Evolutionary conservation across 2,797 vertebrate genomes (phyloP), one percentile per base, ranked within the genome.

Genomic region (Fringilla coelebs): DNA sequence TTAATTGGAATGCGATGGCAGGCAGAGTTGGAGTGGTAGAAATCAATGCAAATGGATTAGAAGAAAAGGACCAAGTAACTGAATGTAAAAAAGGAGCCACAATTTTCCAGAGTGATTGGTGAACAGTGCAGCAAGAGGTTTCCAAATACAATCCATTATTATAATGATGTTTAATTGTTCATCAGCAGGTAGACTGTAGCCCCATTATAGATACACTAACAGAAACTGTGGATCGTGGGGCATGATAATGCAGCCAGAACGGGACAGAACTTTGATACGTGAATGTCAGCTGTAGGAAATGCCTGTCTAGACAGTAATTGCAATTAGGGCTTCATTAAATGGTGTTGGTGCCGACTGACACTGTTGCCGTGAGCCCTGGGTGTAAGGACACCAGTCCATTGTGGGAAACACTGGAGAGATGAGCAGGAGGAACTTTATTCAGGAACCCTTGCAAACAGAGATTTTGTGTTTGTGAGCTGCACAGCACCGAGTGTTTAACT

Each of bases 11-110:
- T 90, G 95, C 96, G 95, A 95, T 89, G 88, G 67, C 78, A 95
- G 77, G 85, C 89, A 73, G 82, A 83, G 88, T 71, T 96, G 95
- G 94, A 94, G 83, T 88, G 90, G 95, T 65, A 96, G 88, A 96
- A 97, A 97, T 97, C 97, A 66, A 95, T 97, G 96, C 60, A 90
- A 96, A 94, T 94, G 86, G 95, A 95, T 97, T 95, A 89, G 93
- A 95, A 96, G 92, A 92, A 90, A 76, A 93, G 51, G 32, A 74
- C 89, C 52, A 51, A 96, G 94, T 92, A 93, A 92, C 74, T 28
- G 22, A 54, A 62, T 49, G 55, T 65, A 77, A 92, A 96, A 88
- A 61, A 78, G 68, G 84, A 97, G 48, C 40, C 74, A 94, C 74
- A 51, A 77, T 91, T 96, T 97, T 96, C 66, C 78, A 87, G 80